Evolutionary conservation across 2,797 vertebrate species (phyloP).

Genomic region (Antennarius maculatus): DNA sequence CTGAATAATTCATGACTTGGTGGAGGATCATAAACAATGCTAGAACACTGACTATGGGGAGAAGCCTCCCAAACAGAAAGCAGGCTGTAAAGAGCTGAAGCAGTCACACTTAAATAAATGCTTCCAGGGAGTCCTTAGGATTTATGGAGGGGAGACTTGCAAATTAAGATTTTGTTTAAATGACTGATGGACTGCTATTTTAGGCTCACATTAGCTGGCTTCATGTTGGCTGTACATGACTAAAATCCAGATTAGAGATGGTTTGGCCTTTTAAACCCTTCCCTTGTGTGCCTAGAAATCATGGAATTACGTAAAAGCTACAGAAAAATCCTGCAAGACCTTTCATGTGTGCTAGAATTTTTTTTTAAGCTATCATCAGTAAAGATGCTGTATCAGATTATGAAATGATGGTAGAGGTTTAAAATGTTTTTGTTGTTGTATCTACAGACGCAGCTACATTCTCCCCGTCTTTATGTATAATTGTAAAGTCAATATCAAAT

Average conservation of each 20-base stretch:
- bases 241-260: slow-evolving; percentile 59
- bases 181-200: slow-evolving; percentile 31
- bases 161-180: too few species aligned
- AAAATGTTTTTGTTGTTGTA: too few species aligned
- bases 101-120: background rate
- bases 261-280: slow-evolving; percentile 44
- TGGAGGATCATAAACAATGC: slow-evolving; percentile 47
- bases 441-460: too few species aligned
- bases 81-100: slow-evolving; percentile 5
- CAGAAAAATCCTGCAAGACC: slow-evolving; percentile 25
- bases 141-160: slow-evolving; percentile 6
- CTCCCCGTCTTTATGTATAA: too few species aligned
- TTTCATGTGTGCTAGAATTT: too few species aligned
- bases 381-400: too few species aligned
- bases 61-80: slow-evolving; percentile 3
- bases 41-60: slow-evolving; percentile 37
- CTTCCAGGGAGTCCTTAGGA: slow-evolving; percentile 23
- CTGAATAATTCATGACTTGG: slow-evolving; percentile 59
- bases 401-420: too few species aligned
- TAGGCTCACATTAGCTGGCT: slow-evolving; percentile 41
- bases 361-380: too few species aligned
- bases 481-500: too few species aligned
- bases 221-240: slow-evolving; percentile 44
- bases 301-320: slow-evolving; percentile 39
- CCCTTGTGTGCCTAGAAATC: slow-evolving; percentile 33